Evolutionary conservation across 2,888 invertebrate genomes (phyloP), one percentile per base, ranked within the genome.

Genomic region (Himalopsyche tibetana): DNA sequence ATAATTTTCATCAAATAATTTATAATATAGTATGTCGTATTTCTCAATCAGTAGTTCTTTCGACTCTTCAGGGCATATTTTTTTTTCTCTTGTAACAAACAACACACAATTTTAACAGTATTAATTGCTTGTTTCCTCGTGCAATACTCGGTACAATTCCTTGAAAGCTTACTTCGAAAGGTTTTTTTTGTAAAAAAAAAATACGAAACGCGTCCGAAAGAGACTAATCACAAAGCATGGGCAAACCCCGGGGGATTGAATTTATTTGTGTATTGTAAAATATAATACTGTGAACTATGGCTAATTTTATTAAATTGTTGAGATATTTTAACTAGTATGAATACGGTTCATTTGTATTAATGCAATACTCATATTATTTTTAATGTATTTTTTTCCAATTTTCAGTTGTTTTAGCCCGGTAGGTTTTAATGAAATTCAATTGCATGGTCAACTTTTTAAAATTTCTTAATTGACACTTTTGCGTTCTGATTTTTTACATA

Each of bases 161-260:
- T 63, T 19, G 19, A 63, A 28, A 63, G 63, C 19, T 56, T 0
- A 19, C 45, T 51, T 5, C 19, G n/a, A 15, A 63, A 28, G 19
- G 28, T 19, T 56, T 63, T 6, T 55, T 63, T 63, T 19, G 28
- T 63, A n/a, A 17, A 56, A 55, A 63, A 19, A n/a, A 56, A 56
- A 56, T 19, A 19, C 6, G 1, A 63, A 19, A 63, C 56, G 19
- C 56, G 56, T 63, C 63, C 8, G 63, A 63, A 63, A 63, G 6
- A 63, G 63, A 63, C 63, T 63, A 63, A 63, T 63, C 63, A 19
- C 28, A 63, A 63, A 63, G 19, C 19, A 63, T 63, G 19, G 63
- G 28, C 19, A 19, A n/a, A 8, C 63, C 56, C 19, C 63, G 28
- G 63, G 19, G 63, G 28, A 19, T 28, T 63, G 11, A 63, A 63